Evolutionary conservation across 2,113 vertebrate genomes (phyloP), one percentile per base, ranked within the genome.

Genomic region (Solea senegalensis): DNA sequence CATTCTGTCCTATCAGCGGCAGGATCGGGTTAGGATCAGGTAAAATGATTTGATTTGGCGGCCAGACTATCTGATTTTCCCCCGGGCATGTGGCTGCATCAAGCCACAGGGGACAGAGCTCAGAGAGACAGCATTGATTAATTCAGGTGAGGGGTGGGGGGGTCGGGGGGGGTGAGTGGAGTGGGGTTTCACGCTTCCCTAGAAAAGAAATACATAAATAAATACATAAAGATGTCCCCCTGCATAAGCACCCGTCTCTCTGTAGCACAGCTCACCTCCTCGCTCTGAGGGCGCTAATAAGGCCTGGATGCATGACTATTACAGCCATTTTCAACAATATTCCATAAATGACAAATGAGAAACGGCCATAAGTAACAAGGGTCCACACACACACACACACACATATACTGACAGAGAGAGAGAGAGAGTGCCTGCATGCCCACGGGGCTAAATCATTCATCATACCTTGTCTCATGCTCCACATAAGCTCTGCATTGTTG

Each of bases 11-110:
- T 49, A 63, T 83, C 64, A 53, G 34, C 0, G 41, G 55, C 66
- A 61, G 67, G 69, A 86, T 81, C 58, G 59, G 78, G 59, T 81
- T 66, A 58, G 65, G 67, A 85, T 82, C 72, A 59, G 79, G 68
- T 84, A 76, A 82, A 34, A 80, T 78, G 59, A 86, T 85, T 76
- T 77, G 68, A 80, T 86, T 86, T 70, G 78, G 44, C 60, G 13
- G 46, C 48, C 74, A 79, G 79, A 78, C 75, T 72, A 68, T 83
- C 69, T 62, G 77, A 80, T 85, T 85, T 59, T 69, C 65, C 58
- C 34, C 0, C 26, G 13, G 72, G 58, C 45, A n/a, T 76, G 81
- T 73, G 81, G 70, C 66, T 65, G 69, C 66, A 78, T 87, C 60
- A 83, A 88, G 54, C 74, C 88, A 79, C 78, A 11, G 64, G 86